These are phyloP conservation scores for Stegodyphus dumicola DNA, from an alignment of 1,140 invertebrate species.

Conservation along the genomic window DNA sequence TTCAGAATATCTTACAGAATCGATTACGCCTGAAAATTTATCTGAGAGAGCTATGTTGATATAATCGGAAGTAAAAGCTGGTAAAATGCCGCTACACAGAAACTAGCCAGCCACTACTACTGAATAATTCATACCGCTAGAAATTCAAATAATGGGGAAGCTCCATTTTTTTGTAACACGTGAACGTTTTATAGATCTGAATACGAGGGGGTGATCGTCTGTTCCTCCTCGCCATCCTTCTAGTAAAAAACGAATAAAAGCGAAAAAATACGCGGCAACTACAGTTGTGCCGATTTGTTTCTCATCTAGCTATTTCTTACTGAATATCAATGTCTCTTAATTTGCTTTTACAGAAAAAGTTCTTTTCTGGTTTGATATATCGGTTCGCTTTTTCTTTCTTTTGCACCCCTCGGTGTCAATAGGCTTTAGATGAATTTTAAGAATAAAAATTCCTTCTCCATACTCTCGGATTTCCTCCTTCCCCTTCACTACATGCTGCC, in stretches of 20 bases:
- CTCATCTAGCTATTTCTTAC: conserved; percentile 4
- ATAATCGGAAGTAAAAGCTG: conserved; percentile 58
- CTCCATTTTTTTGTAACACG: conserved; percentile 48
- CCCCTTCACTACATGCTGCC: too few species aligned
- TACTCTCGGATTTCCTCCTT: too few species aligned
- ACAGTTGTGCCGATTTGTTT: conserved; percentile 29
- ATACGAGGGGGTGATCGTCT: neutral
- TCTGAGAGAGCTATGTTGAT: conserved; percentile 38
- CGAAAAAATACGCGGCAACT: neutral
- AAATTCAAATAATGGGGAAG: conserved; percentile 54
- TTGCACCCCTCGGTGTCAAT: too few species aligned
- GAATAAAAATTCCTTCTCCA: too few species aligned
- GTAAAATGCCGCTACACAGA: conserved; percentile 48
- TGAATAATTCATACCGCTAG: conserved; percentile 51
- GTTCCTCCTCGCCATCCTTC: neutral
- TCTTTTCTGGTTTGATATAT: neutral
- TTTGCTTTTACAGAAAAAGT: neutral
- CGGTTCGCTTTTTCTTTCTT: too few species aligned
- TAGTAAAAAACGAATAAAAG: neutral
- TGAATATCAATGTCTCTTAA: conserved; percentile 37
- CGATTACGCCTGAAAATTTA: conserved; percentile 52
- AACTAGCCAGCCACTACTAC: conserved; percentile 16
- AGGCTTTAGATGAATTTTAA: too few species aligned
- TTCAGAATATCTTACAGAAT: conserved; percentile 36
- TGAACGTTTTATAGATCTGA: conserved; percentile 56